Base-by-base conservation (phyloP, 2,888 invertebrate genomes). In the Drosophila pseudotakahashii region DNA sequence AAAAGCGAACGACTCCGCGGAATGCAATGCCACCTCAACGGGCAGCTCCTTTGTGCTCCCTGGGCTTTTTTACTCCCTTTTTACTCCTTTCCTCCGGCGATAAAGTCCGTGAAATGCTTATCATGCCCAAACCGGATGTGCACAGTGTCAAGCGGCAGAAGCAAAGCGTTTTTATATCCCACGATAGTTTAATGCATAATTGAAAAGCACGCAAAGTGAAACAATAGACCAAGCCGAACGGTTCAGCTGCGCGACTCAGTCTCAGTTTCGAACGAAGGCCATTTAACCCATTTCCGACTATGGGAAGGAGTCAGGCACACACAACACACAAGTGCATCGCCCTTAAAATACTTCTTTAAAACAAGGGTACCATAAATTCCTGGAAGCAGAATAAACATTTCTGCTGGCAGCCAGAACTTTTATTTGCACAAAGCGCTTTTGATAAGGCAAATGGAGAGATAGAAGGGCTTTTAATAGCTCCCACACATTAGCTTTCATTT, bases 101-200 rank as follows among this genome's bases (percentile, higher is more conserved):
- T 83, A 85, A 88, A 85, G 77, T 76, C 77, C 61, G 82, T 71
- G 86, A 84, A 84, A 88, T 86, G 88, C 83, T 84, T 84, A 84
- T 84, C 83, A 86, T 78, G 80, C 71, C 72, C 83, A 74, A 76
- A 61, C 87, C 84, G 84, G 84, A 84, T 83, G 84, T 88, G 78
- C 87, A 78, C 89, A 78, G 84, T 84, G 89, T 84, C 84, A 83
- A 80, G 75, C 83, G 74, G 81, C 50, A 37, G 61, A 11, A 47
- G 47, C 72, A 54, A 64, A 81, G 73, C 77, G 57, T 73, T 78
- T 79, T 83, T 87, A 71, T 73, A 54, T 61, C 70, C 44, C 57
- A 60, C 84, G 76, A 80, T 84, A 76, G 81, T 81, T 82, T 86
- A 86, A 84, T 88, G 84, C 87, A 84, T 84, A 84, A 84, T 84